These are phyloP conservation scores for Potamilus streckersoni DNA, from an alignment of 1,140 invertebrate genomes.

Conservation along the genomic window DNA sequence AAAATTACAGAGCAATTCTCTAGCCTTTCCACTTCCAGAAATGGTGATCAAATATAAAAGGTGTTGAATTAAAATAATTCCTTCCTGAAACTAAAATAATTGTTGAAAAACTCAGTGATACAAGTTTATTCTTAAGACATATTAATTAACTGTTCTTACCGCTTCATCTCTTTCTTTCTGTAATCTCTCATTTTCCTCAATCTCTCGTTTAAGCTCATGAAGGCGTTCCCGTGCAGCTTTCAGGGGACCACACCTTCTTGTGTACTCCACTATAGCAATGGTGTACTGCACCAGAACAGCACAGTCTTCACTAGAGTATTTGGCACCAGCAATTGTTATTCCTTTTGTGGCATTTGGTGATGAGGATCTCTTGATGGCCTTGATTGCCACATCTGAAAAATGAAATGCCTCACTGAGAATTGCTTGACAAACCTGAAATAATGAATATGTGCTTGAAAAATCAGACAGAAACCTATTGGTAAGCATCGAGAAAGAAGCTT, in stretches of 20 bases:
- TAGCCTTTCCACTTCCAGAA: no score
- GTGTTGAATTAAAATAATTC: no score
- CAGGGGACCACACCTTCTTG: conserved; percentile 61
- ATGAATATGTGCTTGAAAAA: no score
- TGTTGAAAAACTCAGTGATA: no score
- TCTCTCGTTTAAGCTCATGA: conserved; percentile 63
- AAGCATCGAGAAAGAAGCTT: no score
- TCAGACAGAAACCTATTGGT: no score
- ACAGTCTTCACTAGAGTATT: conserved; percentile 67
- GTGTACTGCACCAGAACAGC: conserved; percentile 67
- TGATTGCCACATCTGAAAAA: conserved; percentile 37
- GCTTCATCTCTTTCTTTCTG: conserved; percentile 59
- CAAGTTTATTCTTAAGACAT: no score
- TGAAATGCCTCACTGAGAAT: no score
- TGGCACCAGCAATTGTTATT: conserved; percentile 64
- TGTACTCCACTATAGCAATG: conserved; percentile 68
- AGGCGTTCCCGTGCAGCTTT: conserved; percentile 57
- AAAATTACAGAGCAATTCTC: no score
- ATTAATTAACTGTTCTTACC: conserved; percentile 36
- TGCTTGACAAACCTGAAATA: no score
- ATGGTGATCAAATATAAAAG: no score
- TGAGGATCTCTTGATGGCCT: conserved; percentile 47
- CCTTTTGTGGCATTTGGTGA: conserved; percentile 57
- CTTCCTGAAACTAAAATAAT: no score
- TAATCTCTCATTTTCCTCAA: conserved; percentile 65